Percentiles rank a stretch among this genome's conserved stretches.
These are phyloP conservation scores for Coregonus suidteri DNA, from an alignment of 2,797 vertebrate species.

Conservation along the genomic window DNA sequence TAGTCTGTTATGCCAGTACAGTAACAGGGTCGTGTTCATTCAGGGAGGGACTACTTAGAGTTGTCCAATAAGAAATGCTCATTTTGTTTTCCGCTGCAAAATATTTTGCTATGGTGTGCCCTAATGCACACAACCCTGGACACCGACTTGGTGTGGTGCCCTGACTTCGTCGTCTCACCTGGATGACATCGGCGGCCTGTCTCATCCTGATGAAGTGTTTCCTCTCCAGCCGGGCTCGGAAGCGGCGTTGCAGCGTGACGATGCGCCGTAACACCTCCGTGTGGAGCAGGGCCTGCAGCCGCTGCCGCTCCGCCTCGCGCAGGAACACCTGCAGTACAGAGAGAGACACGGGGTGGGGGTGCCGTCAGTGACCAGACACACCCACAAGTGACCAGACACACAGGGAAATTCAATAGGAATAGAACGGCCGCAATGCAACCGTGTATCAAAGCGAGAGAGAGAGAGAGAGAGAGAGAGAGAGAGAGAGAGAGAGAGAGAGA, in stretches of 20 bases:
- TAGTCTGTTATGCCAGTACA: no score
- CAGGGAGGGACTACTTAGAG: no score
- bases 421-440: not conserved
- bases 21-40: no score
- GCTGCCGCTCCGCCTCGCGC: constrained; percentile 88
- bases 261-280: constrained; percentile 90
- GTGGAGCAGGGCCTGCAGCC: constrained; percentile 88
- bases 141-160: not conserved
- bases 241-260: constrained; percentile 83
- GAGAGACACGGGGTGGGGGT: not conserved
- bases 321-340: constrained; percentile 83
- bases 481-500: not conserved
- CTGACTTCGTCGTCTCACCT: constrained; percentile 75
- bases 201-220: constrained; percentile 84
- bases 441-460: not conserved
- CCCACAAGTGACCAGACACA: no score
- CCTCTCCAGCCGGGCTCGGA: constrained; percentile 84
- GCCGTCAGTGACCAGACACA: no score
- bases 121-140: not conserved
- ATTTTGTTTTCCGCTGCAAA: not conserved
- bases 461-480: not conserved
- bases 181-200: constrained; percentile 77
- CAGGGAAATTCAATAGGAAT: not conserved
- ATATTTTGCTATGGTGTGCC: not conserved
- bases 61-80: no score